Evolutionary conservation across 2,797 vertebrate genomes (phyloP).

Genomic region (Melanotaenia maccullochi): DNA sequence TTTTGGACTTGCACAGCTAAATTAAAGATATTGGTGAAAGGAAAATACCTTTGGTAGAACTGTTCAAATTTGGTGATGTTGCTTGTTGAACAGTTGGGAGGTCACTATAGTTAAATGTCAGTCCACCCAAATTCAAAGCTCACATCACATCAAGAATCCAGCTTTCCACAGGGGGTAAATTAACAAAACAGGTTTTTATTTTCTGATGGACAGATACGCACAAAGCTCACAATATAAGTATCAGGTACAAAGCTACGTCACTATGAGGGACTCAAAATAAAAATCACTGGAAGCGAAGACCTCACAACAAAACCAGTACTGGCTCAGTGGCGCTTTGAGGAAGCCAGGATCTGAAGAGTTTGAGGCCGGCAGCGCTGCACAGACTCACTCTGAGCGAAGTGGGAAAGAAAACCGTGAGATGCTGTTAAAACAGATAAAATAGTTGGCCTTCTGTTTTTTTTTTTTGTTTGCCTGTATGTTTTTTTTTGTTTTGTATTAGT

Average conservation of each 20-base stretch:
- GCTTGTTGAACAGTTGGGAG: slow-evolving; percentile 28
- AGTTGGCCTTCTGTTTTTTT: neutral
- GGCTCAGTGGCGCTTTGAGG: neutral
- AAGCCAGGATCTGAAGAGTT: neutral
- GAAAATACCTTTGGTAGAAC: slow-evolving; percentile 28
- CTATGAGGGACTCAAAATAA: neutral
- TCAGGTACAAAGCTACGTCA: neutral
- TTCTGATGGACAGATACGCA: neutral
- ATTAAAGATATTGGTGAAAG: slow-evolving; percentile 38
- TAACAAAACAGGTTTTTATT: neutral
- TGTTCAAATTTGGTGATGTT: slow-evolving; percentile 23
- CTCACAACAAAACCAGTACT: neutral
- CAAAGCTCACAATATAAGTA: neutral
- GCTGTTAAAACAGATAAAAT: neutral
- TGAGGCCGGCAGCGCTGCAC: neutral
- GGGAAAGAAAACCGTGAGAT: neutral
- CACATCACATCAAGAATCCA: neutral
- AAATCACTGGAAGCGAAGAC: neutral
- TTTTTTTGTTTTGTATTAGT: neutral
- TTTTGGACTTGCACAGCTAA: slow-evolving; percentile 44
- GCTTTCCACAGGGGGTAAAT: neutral
- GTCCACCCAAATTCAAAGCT: slow-evolving; percentile 25
- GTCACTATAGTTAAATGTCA: slow-evolving; percentile 44
- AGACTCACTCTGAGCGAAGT: neutral
- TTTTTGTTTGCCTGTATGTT: no score